Percentiles rank a stretch among this genome's conserved stretches.
These are phyloP conservation scores for Nebria salina DNA, from an alignment of 2,888 invertebrate species.

Conservation along the genomic window DNA sequence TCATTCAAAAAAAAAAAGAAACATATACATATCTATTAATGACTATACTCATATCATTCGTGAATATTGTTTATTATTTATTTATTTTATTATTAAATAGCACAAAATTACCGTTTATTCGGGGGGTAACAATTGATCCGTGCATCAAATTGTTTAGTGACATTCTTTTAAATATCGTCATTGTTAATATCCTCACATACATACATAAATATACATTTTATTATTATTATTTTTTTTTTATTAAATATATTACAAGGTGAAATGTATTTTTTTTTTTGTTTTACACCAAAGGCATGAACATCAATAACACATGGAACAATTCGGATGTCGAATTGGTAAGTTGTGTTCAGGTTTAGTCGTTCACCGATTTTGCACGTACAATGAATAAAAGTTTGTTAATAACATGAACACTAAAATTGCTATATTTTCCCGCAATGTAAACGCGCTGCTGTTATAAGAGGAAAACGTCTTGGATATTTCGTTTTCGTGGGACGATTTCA, in stretches of 20 bases:
- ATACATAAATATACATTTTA: conserved; percentile 17
- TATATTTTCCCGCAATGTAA: neutral
- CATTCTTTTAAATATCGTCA: conserved; percentile 11
- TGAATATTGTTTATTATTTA: neutral
- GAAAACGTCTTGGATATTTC: neutral
- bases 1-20: neutral
- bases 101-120: neutral
- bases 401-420: neutral
- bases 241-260: conserved; percentile 1
- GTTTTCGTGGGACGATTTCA: neutral
- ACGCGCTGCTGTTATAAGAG: neutral
- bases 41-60: neutral
- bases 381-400: neutral
- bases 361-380: neutral
- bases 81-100: neutral
- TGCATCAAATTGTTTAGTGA: conserved; percentile 17
- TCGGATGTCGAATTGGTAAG: neutral
- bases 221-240: neutral
- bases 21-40: neutral
- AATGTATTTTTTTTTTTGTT: neutral
- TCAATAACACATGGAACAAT: neutral
- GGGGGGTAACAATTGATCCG: neutral
- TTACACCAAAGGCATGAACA: neutral
- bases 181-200: conserved; percentile 8
- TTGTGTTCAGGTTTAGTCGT: neutral